A percentile compares a stretch with the other conserved stretches of the same genome.
Evolutionary conservation across 2,113 vertebrate genomes (phyloP).

Genomic region (Anser brachyrhynchus): DNA sequence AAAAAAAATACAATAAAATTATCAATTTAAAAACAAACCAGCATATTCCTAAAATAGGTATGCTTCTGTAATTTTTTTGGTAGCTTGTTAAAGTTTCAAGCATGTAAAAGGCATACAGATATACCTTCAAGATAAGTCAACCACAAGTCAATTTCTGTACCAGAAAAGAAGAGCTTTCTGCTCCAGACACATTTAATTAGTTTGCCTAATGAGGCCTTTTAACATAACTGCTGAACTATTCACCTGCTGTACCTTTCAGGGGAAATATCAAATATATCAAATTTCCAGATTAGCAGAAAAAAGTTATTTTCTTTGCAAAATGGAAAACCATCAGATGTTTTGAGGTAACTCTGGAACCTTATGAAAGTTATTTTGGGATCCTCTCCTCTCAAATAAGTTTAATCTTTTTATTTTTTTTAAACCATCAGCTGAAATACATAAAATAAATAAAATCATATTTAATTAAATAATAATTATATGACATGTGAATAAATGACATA

Average conservation of each 20-base stretch:
- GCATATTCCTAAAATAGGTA: neutral
- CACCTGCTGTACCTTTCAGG: conserved; percentile 1
- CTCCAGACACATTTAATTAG: conserved; percentile 28
- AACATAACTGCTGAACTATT: conserved; percentile 29
- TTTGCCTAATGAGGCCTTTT: conserved; percentile 14
- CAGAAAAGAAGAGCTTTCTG: neutral
- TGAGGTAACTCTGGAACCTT: neutral
- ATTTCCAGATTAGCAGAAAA: neutral
- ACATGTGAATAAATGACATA: neutral
- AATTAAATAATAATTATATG: neutral
- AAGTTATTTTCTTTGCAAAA: neutral
- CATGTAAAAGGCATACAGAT: neutral
- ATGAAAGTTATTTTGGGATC: neutral
- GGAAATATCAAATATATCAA: neutral
- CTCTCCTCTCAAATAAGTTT: neutral
- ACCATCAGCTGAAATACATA: neutral
- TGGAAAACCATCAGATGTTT: neutral
- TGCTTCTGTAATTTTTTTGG: neutral
- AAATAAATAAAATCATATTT: neutral
- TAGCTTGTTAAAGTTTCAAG: neutral
- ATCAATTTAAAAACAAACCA: neutral
- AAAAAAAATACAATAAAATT: neutral
- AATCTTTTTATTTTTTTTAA: neutral
- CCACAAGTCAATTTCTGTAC: neutral
- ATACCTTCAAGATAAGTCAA: neutral